Base-by-base conservation (phyloP, 2,888 invertebrate genomes). In the Blomia tropicalis region DNA sequence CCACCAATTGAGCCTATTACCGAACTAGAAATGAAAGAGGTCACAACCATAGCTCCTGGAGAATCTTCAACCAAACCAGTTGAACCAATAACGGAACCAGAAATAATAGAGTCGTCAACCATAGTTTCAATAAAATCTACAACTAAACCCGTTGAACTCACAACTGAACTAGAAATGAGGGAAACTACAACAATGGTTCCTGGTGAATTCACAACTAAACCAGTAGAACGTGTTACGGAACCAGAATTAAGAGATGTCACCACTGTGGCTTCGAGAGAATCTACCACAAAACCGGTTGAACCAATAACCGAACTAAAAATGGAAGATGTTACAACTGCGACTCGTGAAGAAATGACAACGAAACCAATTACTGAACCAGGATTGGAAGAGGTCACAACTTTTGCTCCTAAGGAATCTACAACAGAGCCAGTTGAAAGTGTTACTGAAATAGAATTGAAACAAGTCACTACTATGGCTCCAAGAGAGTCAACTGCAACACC, bases 1-100 rank as follows among this genome's bases (percentile, higher is more conserved):
- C 30, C 11, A 25, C 2, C 43, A 4, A 30, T 7, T 51, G 44
- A 29, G 54, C 43, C 22, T 27, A 25, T 41, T 30, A 32, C 56
- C 29, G 43, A 51, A 22, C 27, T 30, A n/a, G 43, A 70, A 19
- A 72, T 71, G 58, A 69, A 70, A 27, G 51, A 47, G n/a, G n/a
- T n/a, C n/a, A 14, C 41, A 41, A 41, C n/a, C 14, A 17, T n/a
- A 41, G n/a, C n/a, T 41, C 41, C 14, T 17, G 41, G n/a, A 41
- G 41, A 41, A 41, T 14, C n/a, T 14, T 14, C n/a, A n/a, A 41
- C 41, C 14, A 41, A 41, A 47, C n/a, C n/a, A 47, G 22, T 14
- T 47, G 22, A 11, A 47, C 7, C 51, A 47, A 47, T n/a, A 7
- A 11, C n/a, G 22, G n/a, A 7, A 47, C 51, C 51, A 25, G 51